phyloP scores from a whole-genome alignment of 92 coral and sea anemone genomes.

The Bergia sp. region DNA sequence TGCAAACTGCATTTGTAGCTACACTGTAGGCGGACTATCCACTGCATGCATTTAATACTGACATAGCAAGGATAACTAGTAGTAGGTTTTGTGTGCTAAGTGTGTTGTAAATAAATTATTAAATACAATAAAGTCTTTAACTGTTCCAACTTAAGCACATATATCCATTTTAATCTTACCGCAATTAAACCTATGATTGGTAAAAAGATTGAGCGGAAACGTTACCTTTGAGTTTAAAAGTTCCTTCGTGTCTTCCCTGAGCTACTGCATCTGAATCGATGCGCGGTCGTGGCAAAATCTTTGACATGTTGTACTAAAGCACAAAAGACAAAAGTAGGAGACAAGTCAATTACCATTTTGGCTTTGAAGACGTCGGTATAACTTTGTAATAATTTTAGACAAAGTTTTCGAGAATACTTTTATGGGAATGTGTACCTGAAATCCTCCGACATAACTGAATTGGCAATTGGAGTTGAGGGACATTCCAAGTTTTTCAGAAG shows the following conservation, averaged over 20 bases:
- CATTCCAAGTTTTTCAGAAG: neutral
- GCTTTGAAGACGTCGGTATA: neutral
- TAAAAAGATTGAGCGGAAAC: neutral
- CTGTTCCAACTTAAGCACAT: too few species aligned
- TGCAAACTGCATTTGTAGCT: too few species aligned
- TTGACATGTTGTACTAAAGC: neutral
- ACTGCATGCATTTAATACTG: too few species aligned
- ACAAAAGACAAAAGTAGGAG: neutral
- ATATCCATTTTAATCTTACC: too few species aligned
- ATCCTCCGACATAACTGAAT: too few species aligned
- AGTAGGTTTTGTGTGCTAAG: neutral
- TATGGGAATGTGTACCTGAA: too few species aligned
- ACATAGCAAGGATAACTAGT: too few species aligned
- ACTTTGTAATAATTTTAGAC: neutral
- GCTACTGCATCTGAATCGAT: neutral
- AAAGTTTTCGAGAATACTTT: too few species aligned
- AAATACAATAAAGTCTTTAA: neutral
- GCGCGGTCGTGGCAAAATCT: neutral
- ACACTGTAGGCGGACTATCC: too few species aligned
- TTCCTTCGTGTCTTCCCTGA: neutral
- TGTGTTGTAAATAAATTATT: neutral
- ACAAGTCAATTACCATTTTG: too few species aligned
- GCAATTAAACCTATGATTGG: neutral
- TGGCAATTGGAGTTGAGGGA: neutral
- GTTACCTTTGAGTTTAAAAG: slow-evolving; percentile 1